Conservation (phyloP, 2,113 vertebrate species). For the Isichthys henryi region DNA sequence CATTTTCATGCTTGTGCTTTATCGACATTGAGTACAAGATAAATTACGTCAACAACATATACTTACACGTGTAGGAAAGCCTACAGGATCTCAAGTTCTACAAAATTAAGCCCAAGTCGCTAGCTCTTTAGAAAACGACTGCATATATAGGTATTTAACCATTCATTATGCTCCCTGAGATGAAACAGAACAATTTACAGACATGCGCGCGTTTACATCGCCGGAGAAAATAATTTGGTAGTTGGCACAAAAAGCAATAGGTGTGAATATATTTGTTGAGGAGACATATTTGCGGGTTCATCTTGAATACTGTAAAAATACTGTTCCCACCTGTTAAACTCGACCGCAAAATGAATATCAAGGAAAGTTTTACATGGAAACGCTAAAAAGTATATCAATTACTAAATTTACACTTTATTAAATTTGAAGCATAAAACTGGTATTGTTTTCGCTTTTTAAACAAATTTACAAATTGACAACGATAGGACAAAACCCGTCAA, state of each 20-base stretch:
- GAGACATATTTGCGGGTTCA: neutral
- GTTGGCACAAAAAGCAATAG: neutral
- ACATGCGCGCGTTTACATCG: neutral
- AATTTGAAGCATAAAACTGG: neutral
- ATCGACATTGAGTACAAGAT: neutral
- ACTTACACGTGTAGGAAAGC: neutral
- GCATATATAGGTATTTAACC: neutral
- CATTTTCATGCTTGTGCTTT: neutral
- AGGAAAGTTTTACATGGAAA: neutral
- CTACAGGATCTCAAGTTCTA: neutral
- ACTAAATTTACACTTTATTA: neutral
- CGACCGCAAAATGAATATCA: neutral
- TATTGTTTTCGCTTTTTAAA: neutral
- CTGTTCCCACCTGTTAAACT: neutral
- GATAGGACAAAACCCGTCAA: neutral
- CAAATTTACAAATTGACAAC: neutral
- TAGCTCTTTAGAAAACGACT: neutral
- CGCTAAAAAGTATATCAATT: neutral
- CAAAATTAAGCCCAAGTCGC: neutral
- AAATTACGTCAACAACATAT: neutral
- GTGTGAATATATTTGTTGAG: neutral
- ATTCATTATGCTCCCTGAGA: neutral
- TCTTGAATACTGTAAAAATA: neutral
- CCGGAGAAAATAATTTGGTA: neutral
- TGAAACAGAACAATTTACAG: neutral